Conservation (phyloP, 1,140 invertebrate species). For the Drosophila hydei region DNA sequence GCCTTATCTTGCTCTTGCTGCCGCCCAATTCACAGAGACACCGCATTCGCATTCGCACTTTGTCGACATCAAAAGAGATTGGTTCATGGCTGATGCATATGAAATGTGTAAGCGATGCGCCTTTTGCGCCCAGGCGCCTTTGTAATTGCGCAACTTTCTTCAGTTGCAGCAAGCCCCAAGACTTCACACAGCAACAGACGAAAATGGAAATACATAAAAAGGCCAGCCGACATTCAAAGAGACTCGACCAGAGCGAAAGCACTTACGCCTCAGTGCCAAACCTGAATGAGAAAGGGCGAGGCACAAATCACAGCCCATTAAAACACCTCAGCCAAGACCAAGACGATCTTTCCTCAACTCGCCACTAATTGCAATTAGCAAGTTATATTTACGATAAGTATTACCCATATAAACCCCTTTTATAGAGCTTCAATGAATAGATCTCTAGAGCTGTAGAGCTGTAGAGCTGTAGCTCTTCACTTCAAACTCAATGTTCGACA, state of each 20-base stretch:
- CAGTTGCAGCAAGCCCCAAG: slow-evolving; percentile 20
- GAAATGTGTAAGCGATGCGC: slow-evolving; percentile 53
- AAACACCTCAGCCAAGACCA: too few relatives aligned
- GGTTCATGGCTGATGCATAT: slow-evolving; percentile 56
- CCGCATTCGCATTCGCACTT: slow-evolving; percentile 29
- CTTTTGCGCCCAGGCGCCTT: slow-evolving; percentile 54
- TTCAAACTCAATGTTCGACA: too few relatives aligned
- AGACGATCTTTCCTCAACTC: too few relatives aligned
- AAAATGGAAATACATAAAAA: slow-evolving; percentile 24
- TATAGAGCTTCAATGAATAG: too few relatives aligned
- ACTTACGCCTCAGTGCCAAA: slow-evolving; percentile 52
- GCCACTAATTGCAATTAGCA: too few relatives aligned
- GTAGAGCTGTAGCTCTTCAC: too few relatives aligned
- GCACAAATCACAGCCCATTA: too few relatives aligned
- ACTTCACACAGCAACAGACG: slow-evolving; percentile 9
- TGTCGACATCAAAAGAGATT: slow-evolving; percentile 65
- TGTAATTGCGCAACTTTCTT: slow-evolving; percentile 75
- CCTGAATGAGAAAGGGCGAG: slow-evolving; percentile 43
- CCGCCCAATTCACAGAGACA: slow-evolving; percentile 61
- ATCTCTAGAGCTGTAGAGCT: too few relatives aligned
- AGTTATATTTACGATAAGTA: too few relatives aligned
- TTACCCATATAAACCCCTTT: too few relatives aligned
- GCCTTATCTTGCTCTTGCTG: slow-evolving; percentile 10
- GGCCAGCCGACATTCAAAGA: slow-evolving; percentile 8
- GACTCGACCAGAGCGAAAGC: slow-evolving; percentile 29